phyloP scores from a whole-genome alignment of 2,888 invertebrate species.

The Chrysomela aeneicollis region DNA sequence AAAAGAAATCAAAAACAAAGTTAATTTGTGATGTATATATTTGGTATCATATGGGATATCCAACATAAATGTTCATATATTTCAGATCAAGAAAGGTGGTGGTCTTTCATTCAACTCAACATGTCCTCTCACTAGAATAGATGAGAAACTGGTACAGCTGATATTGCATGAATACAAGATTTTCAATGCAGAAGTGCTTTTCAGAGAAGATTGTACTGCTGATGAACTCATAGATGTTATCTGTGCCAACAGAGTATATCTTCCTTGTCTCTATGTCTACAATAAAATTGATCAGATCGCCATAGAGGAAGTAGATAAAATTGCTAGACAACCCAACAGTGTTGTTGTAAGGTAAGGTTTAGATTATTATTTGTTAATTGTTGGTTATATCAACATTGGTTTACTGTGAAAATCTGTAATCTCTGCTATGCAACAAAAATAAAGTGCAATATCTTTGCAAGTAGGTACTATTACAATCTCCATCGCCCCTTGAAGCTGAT shows the following conservation, averaged over 20 bases:
- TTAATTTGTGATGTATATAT: no score
- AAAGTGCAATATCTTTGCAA: no score
- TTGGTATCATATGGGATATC: not conserved
- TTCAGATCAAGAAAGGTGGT: constrained; percentile 90
- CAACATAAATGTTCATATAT: constrained; percentile 22
- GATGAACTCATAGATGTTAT: constrained; percentile 99
- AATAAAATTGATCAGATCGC: constrained; percentile 99
- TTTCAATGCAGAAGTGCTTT: constrained; percentile 94
- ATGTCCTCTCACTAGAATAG: constrained; percentile 88
- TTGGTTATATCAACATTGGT: no score
- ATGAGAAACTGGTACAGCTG: constrained; percentile 97
- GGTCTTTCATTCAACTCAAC: constrained; percentile 98
- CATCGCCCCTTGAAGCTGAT: no score
- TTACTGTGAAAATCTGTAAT: no score
- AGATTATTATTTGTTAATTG: not conserved
- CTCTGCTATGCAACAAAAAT: no score
- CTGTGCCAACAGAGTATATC: constrained; percentile 91
- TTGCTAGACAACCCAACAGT: constrained; percentile 87
- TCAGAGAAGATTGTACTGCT: constrained; percentile 93
- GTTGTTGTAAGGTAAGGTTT: constrained; percentile 85
- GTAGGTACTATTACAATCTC: no score
- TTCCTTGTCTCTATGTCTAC: constrained; percentile 98
- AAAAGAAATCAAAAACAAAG: no score
- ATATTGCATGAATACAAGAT: constrained; percentile 99
- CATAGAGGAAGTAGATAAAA: constrained; percentile 95